phyloP scores from a whole-genome alignment of 2,113 vertebrate genomes.

The Plestiodon gilberti region DNA sequence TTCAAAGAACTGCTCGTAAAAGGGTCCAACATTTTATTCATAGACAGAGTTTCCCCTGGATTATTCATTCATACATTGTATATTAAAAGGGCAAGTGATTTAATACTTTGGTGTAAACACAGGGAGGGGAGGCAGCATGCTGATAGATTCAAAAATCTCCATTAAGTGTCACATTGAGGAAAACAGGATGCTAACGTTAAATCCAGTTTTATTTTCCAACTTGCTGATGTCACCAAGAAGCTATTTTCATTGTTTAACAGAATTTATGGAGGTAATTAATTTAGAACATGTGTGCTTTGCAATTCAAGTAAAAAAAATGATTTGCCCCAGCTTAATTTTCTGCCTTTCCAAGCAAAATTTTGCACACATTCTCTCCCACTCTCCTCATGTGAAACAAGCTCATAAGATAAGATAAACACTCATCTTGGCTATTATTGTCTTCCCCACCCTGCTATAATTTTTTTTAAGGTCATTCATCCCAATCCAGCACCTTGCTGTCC shows the following conservation, averaged over 20 bases:
- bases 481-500: conserved; percentile 22
- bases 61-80: conserved; percentile 37
- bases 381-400: conserved; percentile 64
- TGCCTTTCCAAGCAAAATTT: conserved; percentile 69
- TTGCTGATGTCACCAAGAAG: conserved; percentile 77
- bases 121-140: conserved; percentile 17
- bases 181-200: conserved; percentile 73
- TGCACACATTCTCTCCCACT: conserved; percentile 65
- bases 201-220: conserved; percentile 71
- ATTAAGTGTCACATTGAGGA: conserved; percentile 59
- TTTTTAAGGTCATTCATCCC: conserved; percentile 10
- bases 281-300: conserved; percentile 78
- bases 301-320: conserved; percentile 56
- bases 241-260: conserved; percentile 79
- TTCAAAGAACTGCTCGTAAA: neutral
- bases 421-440: conserved; percentile 35
- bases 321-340: conserved; percentile 70
- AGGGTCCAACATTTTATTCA: neutral
- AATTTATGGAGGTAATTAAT: conserved; percentile 84
- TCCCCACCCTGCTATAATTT: neutral
- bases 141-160: conserved; percentile 38
- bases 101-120: conserved; percentile 31
- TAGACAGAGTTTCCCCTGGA: conserved; percentile 6
- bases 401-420: conserved; percentile 61
- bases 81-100: conserved; percentile 45